Base-by-base conservation (phyloP, 2,888 invertebrate genomes). In the Erpobdella octoculata region DNA sequence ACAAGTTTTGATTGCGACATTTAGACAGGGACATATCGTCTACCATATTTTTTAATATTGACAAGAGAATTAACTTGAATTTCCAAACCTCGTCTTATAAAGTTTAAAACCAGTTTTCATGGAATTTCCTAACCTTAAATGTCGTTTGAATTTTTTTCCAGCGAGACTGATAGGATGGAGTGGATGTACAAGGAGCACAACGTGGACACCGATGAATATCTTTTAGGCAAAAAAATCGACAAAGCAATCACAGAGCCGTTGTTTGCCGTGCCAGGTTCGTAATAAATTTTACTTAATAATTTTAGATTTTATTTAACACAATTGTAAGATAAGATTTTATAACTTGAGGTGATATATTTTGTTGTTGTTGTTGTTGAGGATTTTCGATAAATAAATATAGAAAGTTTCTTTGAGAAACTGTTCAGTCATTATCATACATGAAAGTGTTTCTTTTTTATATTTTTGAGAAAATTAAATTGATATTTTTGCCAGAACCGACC, bases 171-270 rank as follows among this genome's bases (percentile, higher is more conserved):
- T 25, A 75, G 75, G 64, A 38, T 82, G 71, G 79, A 80, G 62
- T 83, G 82, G 82, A 79, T 84, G 78, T 83, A 83, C 76, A 79
- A 91, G 86, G 86, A 86, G 4, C 85, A 86, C 8, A 83, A 84
- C 72, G 84, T 85, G 31, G 89, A 93, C 77, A 86, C 90, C 36
- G 94, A 95, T 81, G 93, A 93, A 75, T 95, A 93, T 85, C 85
- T 95, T 33, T 85, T 92, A 46, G 94, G 94, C 0, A 88, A 90
- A 78, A 85, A 74, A 46, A 74, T 78, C 6, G 75, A 77, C 71
- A 74, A 75, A 62, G 79, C 88, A 70, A 86, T 87, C 70, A 85
- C 86, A 28, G 86, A 86, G 76, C 78, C 78, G 36, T 76, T 73
- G 37, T 64, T 53, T 18, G 48, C 73, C 67, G 53, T 68, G 15